Conservation (phyloP, 2,888 invertebrate genomes). For the Mythimna lalbum region DNA sequence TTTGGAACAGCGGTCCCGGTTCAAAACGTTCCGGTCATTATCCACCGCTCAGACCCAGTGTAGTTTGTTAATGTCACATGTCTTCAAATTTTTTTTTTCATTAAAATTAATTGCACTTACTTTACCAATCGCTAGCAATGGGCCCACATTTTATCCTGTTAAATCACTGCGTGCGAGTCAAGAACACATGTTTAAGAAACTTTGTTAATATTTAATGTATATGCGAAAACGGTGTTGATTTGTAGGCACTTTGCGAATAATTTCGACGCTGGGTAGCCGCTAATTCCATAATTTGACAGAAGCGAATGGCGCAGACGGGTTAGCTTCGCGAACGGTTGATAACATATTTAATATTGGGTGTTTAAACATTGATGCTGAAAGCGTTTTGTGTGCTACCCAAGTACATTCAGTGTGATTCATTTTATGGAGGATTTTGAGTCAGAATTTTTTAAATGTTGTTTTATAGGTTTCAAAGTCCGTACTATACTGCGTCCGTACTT, state of each 20-base stretch:
- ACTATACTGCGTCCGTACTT: too few species aligned
- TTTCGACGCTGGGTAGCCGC: constrained; percentile 80
- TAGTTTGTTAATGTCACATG: too few species aligned
- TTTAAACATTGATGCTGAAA: constrained; percentile 38
- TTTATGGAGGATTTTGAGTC: background rate
- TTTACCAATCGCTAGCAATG: constrained; percentile 53
- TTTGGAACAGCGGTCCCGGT: too few species aligned
- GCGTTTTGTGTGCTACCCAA: constrained; percentile 16
- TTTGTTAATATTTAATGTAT: constrained; percentile 89
- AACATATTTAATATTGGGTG: constrained; percentile 42
- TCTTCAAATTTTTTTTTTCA: too few species aligned
- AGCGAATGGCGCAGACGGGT: constrained; percentile 66
- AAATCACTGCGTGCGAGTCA: constrained; percentile 78
- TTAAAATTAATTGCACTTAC: background rate
- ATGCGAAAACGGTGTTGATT: constrained; percentile 81
- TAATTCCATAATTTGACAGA: constrained; percentile 86
- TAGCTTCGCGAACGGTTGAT: constrained; percentile 36
- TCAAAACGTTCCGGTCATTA: too few species aligned
- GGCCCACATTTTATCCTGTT: constrained; percentile 46
- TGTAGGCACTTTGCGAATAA: constrained; percentile 83
- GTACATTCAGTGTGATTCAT: constrained; percentile 20
- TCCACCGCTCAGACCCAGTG: too few species aligned
- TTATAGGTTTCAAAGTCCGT: too few species aligned
- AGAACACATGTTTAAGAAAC: constrained; percentile 88
- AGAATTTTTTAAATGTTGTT: too few species aligned